Percentiles rank a stretch among this genome's conserved stretches.
These are phyloP conservation scores for Clusia tigrina DNA, from an alignment of 2,888 invertebrate genomes.

Conservation along the genomic window DNA sequence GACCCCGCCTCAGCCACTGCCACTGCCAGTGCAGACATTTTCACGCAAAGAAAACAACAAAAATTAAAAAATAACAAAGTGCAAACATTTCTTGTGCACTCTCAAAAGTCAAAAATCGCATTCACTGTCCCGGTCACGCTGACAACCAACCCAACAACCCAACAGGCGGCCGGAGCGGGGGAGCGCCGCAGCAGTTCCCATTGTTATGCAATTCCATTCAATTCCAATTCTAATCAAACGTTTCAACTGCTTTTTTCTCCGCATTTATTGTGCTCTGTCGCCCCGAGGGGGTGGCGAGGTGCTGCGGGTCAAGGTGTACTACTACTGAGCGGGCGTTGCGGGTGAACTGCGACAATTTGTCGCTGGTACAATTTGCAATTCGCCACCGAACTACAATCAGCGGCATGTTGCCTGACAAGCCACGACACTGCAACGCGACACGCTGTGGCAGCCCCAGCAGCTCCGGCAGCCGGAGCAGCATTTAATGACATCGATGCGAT, in stretches of 20 bases:
- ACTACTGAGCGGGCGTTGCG: conserved; percentile 7
- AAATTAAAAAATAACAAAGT: neutral
- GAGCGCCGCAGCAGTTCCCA: neutral
- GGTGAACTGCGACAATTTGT: conserved; percentile 21
- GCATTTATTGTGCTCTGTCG: neutral
- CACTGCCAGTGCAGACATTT: neutral
- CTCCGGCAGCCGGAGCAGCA: conserved; percentile 25
- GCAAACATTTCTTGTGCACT: neutral
- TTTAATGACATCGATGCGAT: conserved; percentile 31
- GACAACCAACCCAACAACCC: neutral
- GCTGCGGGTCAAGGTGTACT: neutral
- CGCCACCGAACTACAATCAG: conserved; percentile 26
- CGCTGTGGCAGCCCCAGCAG: conserved; percentile 23
- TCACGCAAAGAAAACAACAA: neutral
- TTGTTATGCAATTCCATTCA: neutral
- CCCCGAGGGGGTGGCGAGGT: neutral
- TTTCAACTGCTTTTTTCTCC: neutral
- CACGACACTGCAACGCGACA: conserved; percentile 28
- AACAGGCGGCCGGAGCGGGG: too few relatives aligned
- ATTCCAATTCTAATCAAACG: neutral
- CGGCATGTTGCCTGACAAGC: neutral
- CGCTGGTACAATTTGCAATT: conserved; percentile 25
- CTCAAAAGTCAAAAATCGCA: neutral
- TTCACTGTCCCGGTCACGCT: neutral
- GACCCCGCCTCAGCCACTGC: neutral